Evolutionary conservation across 2,797 vertebrate genomes (phyloP).

Genomic region (Dendrocincla fuliginosa): DNA sequence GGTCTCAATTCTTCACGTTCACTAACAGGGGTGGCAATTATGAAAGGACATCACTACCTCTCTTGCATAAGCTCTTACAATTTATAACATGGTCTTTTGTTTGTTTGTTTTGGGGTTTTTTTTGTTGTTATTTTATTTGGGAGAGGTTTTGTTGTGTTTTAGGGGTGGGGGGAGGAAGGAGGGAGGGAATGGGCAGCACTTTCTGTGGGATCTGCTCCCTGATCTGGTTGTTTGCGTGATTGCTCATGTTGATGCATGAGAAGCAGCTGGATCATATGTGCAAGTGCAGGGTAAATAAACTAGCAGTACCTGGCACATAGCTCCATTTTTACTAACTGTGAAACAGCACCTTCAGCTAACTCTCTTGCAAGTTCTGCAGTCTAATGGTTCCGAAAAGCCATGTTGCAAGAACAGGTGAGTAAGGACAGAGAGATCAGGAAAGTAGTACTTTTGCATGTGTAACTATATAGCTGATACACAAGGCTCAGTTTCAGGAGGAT

Average conservation of each 20-base stretch:
- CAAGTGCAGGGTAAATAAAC: background rate
- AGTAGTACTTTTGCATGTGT: background rate
- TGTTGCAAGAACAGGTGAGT: background rate
- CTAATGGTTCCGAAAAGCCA: background rate
- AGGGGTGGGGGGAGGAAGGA: background rate
- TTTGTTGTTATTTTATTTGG: background rate
- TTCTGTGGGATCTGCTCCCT: background rate
- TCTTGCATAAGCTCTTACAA: background rate
- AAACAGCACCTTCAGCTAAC: background rate
- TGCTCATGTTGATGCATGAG: background rate
- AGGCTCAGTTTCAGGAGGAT: slow-evolving; percentile 14
- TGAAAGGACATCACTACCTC: background rate
- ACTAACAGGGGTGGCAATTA: background rate
- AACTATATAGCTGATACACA: background rate
- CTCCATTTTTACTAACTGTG: background rate
- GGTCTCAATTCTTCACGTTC: background rate
- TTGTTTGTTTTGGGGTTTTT: no score
- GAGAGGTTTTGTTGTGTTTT: background rate
- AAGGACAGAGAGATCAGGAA: background rate
- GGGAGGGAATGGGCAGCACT: background rate
- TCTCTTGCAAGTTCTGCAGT: background rate
- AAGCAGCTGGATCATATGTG: background rate
- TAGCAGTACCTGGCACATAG: background rate
- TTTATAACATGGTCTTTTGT: background rate
- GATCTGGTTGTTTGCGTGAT: background rate